Evolutionary conservation across 2,797 vertebrate genomes (phyloP), one percentile per base, ranked within the genome.

Genomic region (Bradypodion pumilum): DNA sequence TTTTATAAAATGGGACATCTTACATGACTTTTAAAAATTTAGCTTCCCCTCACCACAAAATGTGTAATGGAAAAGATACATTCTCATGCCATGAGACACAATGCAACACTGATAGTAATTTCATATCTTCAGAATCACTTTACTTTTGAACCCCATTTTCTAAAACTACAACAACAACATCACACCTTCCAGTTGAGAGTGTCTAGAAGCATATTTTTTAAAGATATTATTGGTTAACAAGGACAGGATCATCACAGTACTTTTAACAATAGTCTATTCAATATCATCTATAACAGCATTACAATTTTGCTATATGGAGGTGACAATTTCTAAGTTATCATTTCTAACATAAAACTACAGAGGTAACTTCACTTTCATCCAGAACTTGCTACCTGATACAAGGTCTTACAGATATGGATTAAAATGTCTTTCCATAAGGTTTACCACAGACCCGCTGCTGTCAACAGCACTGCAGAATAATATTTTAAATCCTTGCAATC

Each of bases 1-100:
- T 91, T 93, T 95, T 93, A 91, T 92, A 91, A 94, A 87, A 91
- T 80, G 82, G 80, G 82, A 88, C 92, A 92, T 91, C 91, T 92
- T 79, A 91, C 89, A 82, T 66, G 85, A 60, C 87, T 89, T 72
- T 86, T 82, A 89, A n/a, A 93, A 93, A 93, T 74, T 65, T 70
- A 78, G 74, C 89, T 94, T 94, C 90, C 7, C 19, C 42, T 93
- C 93, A 59, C 32, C 25, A 49, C 46, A 93, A 90, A 87, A 74
- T 72, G 83, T 92, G 85, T 90, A 92, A 95, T 93, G 88, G 93
- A 93, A 94, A 92, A 91, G 85, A 88, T 88, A 90, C 74, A 90
- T 92, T 86, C 92, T 94, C 87, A 91, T 92, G 89, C 91, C 90
- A 93, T 82, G 84, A 92, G 92, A 94, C 87, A 77, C 87, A 74